A percentile compares a stretch with the other conserved stretches of the same genome.
phyloP scores from a whole-genome alignment of 2,888 invertebrate genomes.

The Busseola fusca region DNA sequence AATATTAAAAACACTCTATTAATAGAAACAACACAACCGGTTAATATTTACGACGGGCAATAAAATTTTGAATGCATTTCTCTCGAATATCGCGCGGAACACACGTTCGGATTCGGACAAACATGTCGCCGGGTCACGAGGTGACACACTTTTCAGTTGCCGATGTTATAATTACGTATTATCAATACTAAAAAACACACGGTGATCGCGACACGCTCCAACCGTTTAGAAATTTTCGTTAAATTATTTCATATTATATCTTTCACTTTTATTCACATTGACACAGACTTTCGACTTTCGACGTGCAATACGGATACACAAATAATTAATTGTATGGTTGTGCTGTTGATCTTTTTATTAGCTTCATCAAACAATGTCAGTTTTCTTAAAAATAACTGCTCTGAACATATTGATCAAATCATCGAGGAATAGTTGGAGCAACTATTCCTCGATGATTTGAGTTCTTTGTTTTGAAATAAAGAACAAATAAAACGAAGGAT shows the following conservation, averaged over 20 bases:
- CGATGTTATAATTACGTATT: conserved; percentile 77
- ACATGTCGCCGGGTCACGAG: conserved; percentile 65
- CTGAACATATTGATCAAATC: background rate
- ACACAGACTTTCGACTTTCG: conserved; percentile 55
- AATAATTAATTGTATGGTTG: conserved; percentile 2
- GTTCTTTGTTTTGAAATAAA: conserved; percentile 1
- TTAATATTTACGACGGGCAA: conserved; percentile 45
- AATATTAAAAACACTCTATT: conserved; percentile 49
- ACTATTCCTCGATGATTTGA: too few species aligned
- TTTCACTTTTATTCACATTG: conserved; percentile 62
- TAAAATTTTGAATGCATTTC: conserved; percentile 57
- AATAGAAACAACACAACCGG: conserved; percentile 50
- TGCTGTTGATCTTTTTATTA: background rate
- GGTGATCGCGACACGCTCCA: conserved; percentile 43
- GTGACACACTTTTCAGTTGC: conserved; percentile 81
- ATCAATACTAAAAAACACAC: conserved; percentile 65
- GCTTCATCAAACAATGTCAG: background rate
- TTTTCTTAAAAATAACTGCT: background rate
- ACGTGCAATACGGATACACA: conserved; percentile 42
- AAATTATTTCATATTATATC: conserved; percentile 53
- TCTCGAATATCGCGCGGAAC: conserved; percentile 36
- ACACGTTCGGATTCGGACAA: conserved; percentile 24
- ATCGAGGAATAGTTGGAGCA: background rate
- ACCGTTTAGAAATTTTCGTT: conserved; percentile 54
- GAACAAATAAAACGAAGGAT: background rate